Conservation (phyloP, 2,888 invertebrate genomes). For the Microdon myrmicae region DNA sequence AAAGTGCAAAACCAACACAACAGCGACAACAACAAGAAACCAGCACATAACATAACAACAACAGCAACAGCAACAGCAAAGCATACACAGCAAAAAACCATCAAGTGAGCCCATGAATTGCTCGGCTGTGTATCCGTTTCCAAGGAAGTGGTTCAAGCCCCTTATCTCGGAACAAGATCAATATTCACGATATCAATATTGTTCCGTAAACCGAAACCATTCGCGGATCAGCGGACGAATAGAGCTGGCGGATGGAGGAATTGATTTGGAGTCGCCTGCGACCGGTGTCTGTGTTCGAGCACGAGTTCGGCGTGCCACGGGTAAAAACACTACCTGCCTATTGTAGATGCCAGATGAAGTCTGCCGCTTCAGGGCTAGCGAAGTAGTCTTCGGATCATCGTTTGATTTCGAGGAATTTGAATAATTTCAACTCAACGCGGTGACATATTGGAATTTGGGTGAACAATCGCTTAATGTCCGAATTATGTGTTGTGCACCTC, state of each 20-base stretch:
- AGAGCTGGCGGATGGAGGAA: slow-evolving; percentile 16
- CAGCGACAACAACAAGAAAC: slow-evolving; percentile 3
- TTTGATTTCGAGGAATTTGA: slow-evolving; percentile 30
- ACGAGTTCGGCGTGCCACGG: slow-evolving; percentile 24
- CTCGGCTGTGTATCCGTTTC: slow-evolving; percentile 55
- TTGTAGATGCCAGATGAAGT: slow-evolving; percentile 9
- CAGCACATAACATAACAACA: slow-evolving; percentile 4
- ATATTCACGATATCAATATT: slow-evolving; percentile 67
- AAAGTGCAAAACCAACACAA: not conserved
- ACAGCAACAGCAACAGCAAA: not conserved
- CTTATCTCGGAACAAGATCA: slow-evolving; percentile 66
- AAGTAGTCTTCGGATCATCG: slow-evolving; percentile 8
- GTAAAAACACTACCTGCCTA: slow-evolving; percentile 4
- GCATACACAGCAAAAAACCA: slow-evolving; percentile 6
- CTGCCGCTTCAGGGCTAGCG: slow-evolving; percentile 1
- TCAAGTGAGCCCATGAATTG: slow-evolving; percentile 20
- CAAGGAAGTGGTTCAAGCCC: slow-evolving; percentile 64
- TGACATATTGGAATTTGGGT: slow-evolving; percentile 3
- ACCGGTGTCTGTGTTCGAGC: slow-evolving; percentile 22
- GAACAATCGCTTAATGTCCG: slow-evolving; percentile 4
- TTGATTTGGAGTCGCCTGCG: slow-evolving; percentile 26
- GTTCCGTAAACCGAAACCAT: slow-evolving; percentile 36
- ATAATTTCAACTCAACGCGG: slow-evolving; percentile 20
- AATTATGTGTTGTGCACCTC: no score
- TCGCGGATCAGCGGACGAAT: no score